Conservation (phyloP, 1,140 invertebrate genomes). For the Phenacoccus solenopsis region DNA sequence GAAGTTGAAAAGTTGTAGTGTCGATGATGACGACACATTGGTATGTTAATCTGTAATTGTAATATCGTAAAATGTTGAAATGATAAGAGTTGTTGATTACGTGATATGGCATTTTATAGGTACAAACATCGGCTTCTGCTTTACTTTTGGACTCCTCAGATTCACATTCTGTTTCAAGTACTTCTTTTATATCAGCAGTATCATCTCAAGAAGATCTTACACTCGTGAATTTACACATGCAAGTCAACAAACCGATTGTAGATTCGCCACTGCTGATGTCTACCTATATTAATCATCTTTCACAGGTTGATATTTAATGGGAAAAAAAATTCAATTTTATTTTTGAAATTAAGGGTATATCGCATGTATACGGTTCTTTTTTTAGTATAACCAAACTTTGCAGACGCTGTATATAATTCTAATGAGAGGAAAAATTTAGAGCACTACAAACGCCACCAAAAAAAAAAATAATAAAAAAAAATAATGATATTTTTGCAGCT, state of each 20-base stretch:
- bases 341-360: background rate
- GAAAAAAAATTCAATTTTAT: background rate
- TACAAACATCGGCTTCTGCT: background rate
- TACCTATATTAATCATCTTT: constrained; percentile 84
- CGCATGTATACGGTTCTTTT: no score
- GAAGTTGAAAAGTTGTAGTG: background rate
- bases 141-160: constrained; percentile 41
- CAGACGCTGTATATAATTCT: no score
- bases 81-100: background rate
- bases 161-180: constrained; percentile 60
- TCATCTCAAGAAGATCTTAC: constrained; percentile 90
- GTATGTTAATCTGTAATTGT: background rate
- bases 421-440: no score
- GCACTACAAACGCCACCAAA: no score
- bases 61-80: background rate
- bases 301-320: no score
- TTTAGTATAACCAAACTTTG: background rate
- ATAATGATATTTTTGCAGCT: no score
- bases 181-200: constrained; percentile 42
- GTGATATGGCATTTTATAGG: background rate
- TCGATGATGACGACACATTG: constrained; percentile 5
- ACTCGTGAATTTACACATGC: constrained; percentile 85
- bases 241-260: constrained; percentile 86
- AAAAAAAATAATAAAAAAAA: no score
- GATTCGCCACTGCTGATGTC: constrained; percentile 88